These are phyloP conservation scores for Setipinna tenuifilis DNA, from an alignment of 2,797 vertebrate genomes.

Conservation along the genomic window DNA sequence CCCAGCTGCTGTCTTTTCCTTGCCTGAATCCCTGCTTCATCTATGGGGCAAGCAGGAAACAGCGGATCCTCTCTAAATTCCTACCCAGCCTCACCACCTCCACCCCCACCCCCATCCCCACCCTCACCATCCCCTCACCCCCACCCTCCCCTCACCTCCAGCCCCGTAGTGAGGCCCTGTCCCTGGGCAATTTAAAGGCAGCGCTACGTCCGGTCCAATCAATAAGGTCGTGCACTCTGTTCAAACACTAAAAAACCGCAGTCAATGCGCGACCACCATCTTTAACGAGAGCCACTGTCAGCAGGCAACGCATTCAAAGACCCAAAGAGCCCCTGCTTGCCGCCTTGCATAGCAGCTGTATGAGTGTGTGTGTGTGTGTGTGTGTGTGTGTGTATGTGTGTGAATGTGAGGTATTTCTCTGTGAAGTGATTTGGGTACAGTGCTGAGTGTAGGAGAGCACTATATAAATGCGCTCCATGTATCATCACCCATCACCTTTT, in stretches of 20 bases:
- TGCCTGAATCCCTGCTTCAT: neutral
- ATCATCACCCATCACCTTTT: too few relatives aligned
- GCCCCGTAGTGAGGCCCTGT: neutral
- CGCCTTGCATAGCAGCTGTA: too few relatives aligned
- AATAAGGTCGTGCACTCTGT: neutral
- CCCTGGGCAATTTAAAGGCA: neutral
- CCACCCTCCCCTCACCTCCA: neutral
- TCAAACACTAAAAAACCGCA: neutral
- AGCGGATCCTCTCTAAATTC: neutral
- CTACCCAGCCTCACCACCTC: neutral
- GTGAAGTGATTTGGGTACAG: too few relatives aligned
- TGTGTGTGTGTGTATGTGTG: too few relatives aligned
- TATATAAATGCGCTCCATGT: too few relatives aligned
- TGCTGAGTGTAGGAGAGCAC: too few relatives aligned
- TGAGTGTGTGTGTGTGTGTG: too few relatives aligned
- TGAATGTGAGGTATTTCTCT: too few relatives aligned
- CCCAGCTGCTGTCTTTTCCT: neutral
- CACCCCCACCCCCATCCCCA: neutral
- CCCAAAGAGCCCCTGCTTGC: neutral
- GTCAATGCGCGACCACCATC: neutral
- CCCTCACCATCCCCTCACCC: neutral
- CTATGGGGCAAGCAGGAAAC: neutral
- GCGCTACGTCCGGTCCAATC: neutral
- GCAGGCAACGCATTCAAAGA: neutral
- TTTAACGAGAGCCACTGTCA: neutral